These are phyloP conservation scores for Dromiciops gliroides DNA, from an alignment of 2,113 vertebrate genomes.

Conservation along the genomic window DNA sequence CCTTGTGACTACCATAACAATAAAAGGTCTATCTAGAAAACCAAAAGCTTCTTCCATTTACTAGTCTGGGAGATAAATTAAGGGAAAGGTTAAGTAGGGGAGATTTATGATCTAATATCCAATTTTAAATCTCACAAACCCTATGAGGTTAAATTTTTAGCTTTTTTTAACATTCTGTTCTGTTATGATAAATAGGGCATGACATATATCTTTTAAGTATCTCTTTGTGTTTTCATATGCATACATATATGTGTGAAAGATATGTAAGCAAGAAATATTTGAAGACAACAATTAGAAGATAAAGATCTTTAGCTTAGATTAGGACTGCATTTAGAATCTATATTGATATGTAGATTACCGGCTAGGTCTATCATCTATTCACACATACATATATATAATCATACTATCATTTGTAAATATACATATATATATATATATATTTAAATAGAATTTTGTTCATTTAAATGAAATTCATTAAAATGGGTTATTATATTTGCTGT, in stretches of 20 bases:
- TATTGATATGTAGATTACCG: neutral
- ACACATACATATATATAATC: neutral
- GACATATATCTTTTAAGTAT: neutral
- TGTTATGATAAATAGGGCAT: neutral
- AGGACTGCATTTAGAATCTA: neutral
- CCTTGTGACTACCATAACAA: too few species aligned
- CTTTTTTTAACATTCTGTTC: neutral
- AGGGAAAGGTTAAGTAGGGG: too few species aligned
- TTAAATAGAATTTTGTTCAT: neutral
- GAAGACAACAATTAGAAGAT: neutral
- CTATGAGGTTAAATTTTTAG: neutral
- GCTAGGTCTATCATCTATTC: neutral
- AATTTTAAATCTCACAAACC: too few species aligned
- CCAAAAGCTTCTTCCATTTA: too few species aligned
- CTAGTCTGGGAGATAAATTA: too few species aligned
- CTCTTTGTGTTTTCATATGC: neutral
- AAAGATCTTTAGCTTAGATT: neutral
- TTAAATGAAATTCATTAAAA: neutral
- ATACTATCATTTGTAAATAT: neutral
- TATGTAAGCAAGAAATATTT: neutral
- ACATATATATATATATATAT: neutral
- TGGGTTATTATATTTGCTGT: neutral
- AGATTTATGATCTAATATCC: too few species aligned
- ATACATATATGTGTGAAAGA: neutral
- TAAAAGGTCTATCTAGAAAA: too few species aligned